Evolutionary conservation across 2,888 invertebrate genomes (phyloP).

Genomic region (Teinopalpus imperialis): DNA sequence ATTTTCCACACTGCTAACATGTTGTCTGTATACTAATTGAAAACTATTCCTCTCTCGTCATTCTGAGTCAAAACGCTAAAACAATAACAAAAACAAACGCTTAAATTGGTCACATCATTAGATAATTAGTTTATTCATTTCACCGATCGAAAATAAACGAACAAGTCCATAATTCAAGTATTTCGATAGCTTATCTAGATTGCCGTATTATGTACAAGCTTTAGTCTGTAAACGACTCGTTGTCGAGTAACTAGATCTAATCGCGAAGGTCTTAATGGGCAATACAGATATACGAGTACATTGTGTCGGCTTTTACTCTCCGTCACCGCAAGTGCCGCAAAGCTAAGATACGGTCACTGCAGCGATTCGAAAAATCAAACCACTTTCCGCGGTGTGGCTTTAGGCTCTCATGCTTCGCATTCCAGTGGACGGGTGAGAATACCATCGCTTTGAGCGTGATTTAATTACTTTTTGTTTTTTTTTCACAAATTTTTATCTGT

Average conservation of each 20-base stretch:
- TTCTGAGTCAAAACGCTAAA: background rate
- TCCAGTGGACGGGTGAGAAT: slow-evolving; percentile 60
- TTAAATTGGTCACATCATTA: background rate
- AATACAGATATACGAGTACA: slow-evolving; percentile 18
- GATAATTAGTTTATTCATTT: slow-evolving; percentile 7
- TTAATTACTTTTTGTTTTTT: slow-evolving; percentile 33
- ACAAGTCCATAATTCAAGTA: slow-evolving; percentile 9
- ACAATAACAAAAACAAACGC: background rate
- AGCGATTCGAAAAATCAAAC: slow-evolving; percentile 60
- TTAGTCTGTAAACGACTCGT: slow-evolving; percentile 14
- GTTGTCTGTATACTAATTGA: slow-evolving; percentile 48
- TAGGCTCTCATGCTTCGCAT: slow-evolving; percentile 44
- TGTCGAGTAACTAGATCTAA: slow-evolving; percentile 21
- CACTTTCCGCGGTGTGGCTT: slow-evolving; percentile 61
- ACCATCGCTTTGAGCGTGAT: slow-evolving; percentile 51
- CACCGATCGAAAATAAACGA: background rate
- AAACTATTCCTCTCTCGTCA: slow-evolving; percentile 34
- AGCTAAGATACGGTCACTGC: slow-evolving; percentile 23
- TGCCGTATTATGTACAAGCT: slow-evolving; percentile 18
- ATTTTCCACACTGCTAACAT: slow-evolving; percentile 50
- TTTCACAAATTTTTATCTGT: no score
- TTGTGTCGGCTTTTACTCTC: slow-evolving; percentile 24
- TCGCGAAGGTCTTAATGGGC: slow-evolving; percentile 18
- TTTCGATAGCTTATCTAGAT: slow-evolving; percentile 16
- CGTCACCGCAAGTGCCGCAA: slow-evolving; percentile 22